Evolutionary conservation across 2,888 invertebrate species (phyloP), one percentile per base, ranked within the genome.

Genomic region (Leptopilina myrica): DNA sequence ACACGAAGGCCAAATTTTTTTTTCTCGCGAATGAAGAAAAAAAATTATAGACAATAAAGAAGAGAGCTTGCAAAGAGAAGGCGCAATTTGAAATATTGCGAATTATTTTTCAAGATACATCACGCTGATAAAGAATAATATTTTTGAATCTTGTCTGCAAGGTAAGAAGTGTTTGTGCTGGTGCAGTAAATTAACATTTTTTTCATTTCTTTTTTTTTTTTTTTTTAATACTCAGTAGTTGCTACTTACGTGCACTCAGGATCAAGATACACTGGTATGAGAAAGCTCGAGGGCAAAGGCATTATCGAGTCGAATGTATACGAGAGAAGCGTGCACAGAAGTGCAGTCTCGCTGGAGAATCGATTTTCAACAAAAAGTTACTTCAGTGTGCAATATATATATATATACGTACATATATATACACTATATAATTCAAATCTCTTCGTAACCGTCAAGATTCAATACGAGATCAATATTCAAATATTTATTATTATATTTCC

Each of bases 201-300:
- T 49, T 12, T 69, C 53, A 12, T 67, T 67, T 69, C 20, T 69
- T 53, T 49, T 46, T 5, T 46, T 46, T 7, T 69, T 69, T 33
- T 49, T 67, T 69, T 69, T 69, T 53, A 26, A 69, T 69, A 69
- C 49, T 53, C 69, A 69, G 69, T 69, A 69, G 69, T 69, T 33
- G 69, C 69, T 69, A 69, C 69, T 69, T 69, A 69, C 69, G 53
- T 69, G 69, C 69, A 69, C 53, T 69, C 69, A 53, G 69, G 69
- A 69, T 69, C 49, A 69, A 69, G 69, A 69, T 69, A 49, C 69
- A 69, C 69, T 69, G 69, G 69, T 56, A 49, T 53, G 53, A 53
- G 69, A 56, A 49, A 26, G 69, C 69, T 69, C 53, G 69, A 69
- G 69, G 69, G 69, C 33, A 69, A 69, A 69, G 14, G 69, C 69